Evolutionary conservation across 1,140 invertebrate genomes (phyloP).

Genomic region (Melanaphis sacchari): DNA sequence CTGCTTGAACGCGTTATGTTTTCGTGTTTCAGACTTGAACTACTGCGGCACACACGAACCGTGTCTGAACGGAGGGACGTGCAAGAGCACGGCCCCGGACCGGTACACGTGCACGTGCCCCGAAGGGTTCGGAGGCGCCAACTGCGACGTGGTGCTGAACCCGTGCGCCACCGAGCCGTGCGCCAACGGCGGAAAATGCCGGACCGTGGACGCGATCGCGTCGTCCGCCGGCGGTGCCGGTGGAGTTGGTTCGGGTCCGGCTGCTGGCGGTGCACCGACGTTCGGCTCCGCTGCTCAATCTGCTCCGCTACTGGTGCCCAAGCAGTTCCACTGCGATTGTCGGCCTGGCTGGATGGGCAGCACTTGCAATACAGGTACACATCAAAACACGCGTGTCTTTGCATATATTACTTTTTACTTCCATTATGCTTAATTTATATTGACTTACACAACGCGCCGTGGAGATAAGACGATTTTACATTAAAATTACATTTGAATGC

Average conservation of each 20-base stretch:
- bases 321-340: conserved; percentile 77
- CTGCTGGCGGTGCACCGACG: conserved; percentile 64
- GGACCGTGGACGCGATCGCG: conserved; percentile 78
- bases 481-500: no score
- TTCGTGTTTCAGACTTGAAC: conserved; percentile 82
- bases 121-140: conserved; percentile 87
- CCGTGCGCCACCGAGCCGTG: conserved; percentile 90
- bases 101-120: conserved; percentile 90
- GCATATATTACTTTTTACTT: neutral
- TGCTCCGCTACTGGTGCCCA: conserved; percentile 62
- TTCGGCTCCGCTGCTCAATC: conserved; percentile 59
- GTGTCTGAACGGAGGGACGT: conserved; percentile 93
- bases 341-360: conserved; percentile 81
- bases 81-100: conserved; percentile 92
- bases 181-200: conserved; percentile 82
- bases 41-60: conserved; percentile 97
- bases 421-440: neutral
- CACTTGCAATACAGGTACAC: conserved; percentile 76
- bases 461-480: no score
- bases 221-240: conserved; percentile 71
- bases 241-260: conserved; percentile 83
- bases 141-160: conserved; percentile 91
- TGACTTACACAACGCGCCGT: no score
- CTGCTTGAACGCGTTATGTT: neutral
- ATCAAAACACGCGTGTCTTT: neutral